Base-by-base conservation (phyloP, 2,113 vertebrate species). In the Rhipidura dahli region DNA sequence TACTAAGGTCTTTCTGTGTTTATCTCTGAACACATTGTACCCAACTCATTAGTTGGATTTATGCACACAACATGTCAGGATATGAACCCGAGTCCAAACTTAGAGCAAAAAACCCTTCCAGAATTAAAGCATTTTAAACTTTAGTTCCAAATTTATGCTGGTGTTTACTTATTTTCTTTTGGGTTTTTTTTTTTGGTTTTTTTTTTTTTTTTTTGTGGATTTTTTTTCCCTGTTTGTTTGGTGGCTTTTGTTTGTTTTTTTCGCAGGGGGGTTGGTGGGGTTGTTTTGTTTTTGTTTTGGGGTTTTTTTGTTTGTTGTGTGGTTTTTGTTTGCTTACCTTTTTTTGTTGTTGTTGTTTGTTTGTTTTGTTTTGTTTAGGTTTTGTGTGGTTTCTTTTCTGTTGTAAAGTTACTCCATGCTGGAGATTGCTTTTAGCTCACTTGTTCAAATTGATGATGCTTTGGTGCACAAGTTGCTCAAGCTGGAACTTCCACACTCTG, bases 51-150 rank as follows among this genome's bases (percentile, higher is more conserved):
- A 47, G 7, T 13, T 90, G 28, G 13, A 50, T 83, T 72, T 73
- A 61, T 39, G 23, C 10, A 77, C 20, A 35, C 5, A 35, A 23
- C 1, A 1, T 33, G 4, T n/a, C 50, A 45, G 19, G 2, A 27
- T 80, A 30, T 14, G 14, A 70, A 88, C 2, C 1, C 1, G 26
- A 54, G 17, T 13, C 17, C 17, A 92, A 60, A 57, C 2, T 16
- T 16, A 19, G 35, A 79, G 7, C 0, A 66, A 71, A 66, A 82
- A 26, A 2, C 0, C 1, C 15, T 73, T 54, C 8, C 4, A 14
- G 5, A 64, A 66, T 42, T 31, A 50, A 66, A 87, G 1, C 2
- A 13, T 31, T 90, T 37, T 40, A 72, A 51, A 0, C 1, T 90
- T 71, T 47, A 60, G 1, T 45, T 75, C 14, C 47, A 69, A 40